These are phyloP conservation scores for Polypterus bichir DNA, from an alignment of 2,113 vertebrate genomes.

Conservation along the genomic window DNA sequence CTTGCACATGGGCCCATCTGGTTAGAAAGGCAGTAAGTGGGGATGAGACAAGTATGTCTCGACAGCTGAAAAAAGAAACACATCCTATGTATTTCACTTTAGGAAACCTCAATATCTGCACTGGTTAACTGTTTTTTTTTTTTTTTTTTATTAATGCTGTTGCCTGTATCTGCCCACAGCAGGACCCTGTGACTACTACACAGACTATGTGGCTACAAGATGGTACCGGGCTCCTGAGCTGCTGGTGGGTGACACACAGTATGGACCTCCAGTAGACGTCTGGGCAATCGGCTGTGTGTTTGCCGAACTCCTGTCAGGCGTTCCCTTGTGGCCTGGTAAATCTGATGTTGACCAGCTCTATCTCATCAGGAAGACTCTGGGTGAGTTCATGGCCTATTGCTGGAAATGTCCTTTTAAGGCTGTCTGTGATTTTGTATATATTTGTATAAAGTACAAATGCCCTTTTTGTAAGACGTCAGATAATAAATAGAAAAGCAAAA, in stretches of 20 bases:
- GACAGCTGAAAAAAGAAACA: no score
- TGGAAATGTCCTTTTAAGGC: no score
- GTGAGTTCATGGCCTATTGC: conserved; percentile 38
- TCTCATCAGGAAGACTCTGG: conserved; percentile 77
- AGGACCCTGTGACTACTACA: conserved; percentile 82
- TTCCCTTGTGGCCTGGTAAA: conserved; percentile 81
- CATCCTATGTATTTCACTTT: no score
- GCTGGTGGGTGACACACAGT: conserved; percentile 84
- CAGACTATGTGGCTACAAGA: conserved; percentile 86
- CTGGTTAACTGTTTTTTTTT: accelerated
- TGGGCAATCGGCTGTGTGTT: conserved; percentile 92
- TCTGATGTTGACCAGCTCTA: conserved; percentile 90
- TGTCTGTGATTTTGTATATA: no score
- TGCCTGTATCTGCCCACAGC: conserved; percentile 39
- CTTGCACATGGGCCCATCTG: no score
- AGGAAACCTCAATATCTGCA: no score
- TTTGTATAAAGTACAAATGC: no score
- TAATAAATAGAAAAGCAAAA: no score
- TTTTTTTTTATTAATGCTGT: conserved; percentile 14
- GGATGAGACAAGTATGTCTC: no score
- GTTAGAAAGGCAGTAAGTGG: no score
- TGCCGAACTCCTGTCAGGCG: conserved; percentile 73
- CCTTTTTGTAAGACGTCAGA: no score
- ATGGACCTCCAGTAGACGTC: conserved; percentile 79
- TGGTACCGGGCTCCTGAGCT: conserved; percentile 90